Evolutionary conservation across 2,888 invertebrate genomes (phyloP), one percentile per base, ranked within the genome.

Genomic region (Pristionchus japonicus): DNA sequence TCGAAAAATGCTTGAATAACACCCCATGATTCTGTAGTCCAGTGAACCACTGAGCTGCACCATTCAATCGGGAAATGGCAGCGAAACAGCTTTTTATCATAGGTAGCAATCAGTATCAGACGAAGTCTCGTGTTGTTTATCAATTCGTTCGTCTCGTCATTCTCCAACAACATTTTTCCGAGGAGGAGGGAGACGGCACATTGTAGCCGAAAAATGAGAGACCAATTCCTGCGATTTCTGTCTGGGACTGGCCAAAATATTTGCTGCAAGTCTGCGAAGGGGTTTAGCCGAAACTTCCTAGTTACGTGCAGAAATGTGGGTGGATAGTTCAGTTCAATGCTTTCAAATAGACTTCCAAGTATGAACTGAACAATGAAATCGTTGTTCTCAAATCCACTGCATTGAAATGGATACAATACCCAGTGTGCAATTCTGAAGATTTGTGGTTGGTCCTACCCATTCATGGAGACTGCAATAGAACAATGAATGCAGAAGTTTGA

Each of bases 121-220:
- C 9, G 34, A 67, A 67, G 67, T 31, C 31, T 67, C 31, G 67
- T 34, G 34, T 11, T 40, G 40, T 15, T 40, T 37, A 74, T 74
- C 70, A 74, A 40, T 74, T 74, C 23, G 70, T 74, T 40, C 20
- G 40, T 74, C 70, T 20, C 70, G 70, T 74, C 70, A 67, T 67
- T 31, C 13, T 31, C 34, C 23, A 57, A n/a, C 57, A 13, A 20
- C 3, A n/a, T 57, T n/a, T 17, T 20, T 34, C 31, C 64, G 7
- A 23, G 20, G 37, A 74, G 23, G 23, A 23, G 70, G 9, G 40
- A 23, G 34, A 37, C 23, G 23, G 6, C 7, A 31, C 2, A 74
- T 74, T 74, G 70, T 74, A 37, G 40, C 3, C 1, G 40, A 74
- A 40, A 70, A 74, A 40, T 9, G 37, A 20, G 20, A 34, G 13